Conservation (phyloP, 2,888 invertebrate genomes). For the Schrankia costaestrigalis region DNA sequence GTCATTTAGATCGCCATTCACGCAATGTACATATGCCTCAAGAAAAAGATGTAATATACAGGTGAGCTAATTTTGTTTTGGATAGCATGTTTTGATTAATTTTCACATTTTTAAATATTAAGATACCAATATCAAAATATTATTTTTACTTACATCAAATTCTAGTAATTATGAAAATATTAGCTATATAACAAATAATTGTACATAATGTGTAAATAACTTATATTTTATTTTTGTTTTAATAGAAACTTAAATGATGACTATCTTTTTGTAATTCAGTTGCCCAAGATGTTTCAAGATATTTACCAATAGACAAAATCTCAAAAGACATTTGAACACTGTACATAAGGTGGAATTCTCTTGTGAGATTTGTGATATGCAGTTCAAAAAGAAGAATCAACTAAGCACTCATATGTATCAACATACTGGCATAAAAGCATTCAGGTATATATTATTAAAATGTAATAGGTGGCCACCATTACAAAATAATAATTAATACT, state of each 20-base stretch:
- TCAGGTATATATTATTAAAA: too few species aligned
- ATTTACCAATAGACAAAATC: constrained; percentile 75
- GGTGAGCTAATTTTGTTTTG: constrained; percentile 49
- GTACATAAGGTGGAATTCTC: constrained; percentile 66
- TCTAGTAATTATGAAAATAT: too few species aligned
- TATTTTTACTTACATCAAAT: background rate
- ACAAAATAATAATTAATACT: too few species aligned
- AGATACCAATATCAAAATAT: too few species aligned
- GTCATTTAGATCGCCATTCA: constrained; percentile 82
- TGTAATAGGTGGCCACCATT: too few species aligned
- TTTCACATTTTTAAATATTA: too few species aligned
- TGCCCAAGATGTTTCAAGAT: constrained; percentile 72
- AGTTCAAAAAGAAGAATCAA: constrained; percentile 80
- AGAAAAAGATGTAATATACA: constrained; percentile 48
- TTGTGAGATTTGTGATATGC: constrained; percentile 72
- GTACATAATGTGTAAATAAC: too few species aligned
- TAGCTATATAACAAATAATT: background rate
- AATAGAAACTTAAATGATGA: too few species aligned
- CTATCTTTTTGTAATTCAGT: constrained; percentile 40
- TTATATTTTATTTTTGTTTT: too few species aligned
- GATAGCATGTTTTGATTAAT: too few species aligned
- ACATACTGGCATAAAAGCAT: constrained; percentile 75
- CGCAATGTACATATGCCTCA: constrained; percentile 64
- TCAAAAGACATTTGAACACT: constrained; percentile 81
- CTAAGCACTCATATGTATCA: constrained; percentile 78